phyloP scores from a whole-genome alignment of 2,888 invertebrate genomes.

The Entomobrya proxima region DNA sequence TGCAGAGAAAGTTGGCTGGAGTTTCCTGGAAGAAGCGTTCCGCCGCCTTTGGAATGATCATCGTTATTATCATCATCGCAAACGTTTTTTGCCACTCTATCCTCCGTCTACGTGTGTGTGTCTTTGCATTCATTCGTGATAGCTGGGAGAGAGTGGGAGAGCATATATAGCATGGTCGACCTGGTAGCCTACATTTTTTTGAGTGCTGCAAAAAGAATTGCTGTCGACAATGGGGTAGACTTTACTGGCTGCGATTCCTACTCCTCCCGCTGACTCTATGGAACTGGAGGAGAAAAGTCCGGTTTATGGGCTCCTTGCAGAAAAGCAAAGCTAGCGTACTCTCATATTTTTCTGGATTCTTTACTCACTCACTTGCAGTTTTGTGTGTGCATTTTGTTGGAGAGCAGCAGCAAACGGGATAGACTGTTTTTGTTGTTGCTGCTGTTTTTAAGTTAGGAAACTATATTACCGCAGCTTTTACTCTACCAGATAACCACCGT shows the following conservation, averaged over 20 bases:
- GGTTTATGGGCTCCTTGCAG: not conserved
- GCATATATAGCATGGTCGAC: slow-evolving; percentile 26
- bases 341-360: not conserved
- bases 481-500: not conserved
- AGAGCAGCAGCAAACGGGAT: not conserved
- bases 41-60: slow-evolving; percentile 18
- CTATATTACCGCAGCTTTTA: not conserved
- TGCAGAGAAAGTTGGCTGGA: not conserved
- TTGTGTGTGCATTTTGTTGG: not conserved
- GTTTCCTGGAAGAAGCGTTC: slow-evolving; percentile 18
- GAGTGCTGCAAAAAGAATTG: slow-evolving; percentile 34
- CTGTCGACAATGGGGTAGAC: slow-evolving; percentile 34
- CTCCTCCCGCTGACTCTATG: slow-evolving; percentile 7
- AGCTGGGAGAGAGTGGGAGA: not conserved
- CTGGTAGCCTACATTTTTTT: slow-evolving; percentile 58
- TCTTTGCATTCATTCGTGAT: not conserved
- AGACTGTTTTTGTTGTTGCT: not conserved
- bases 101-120: not conserved
- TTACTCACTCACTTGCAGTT: slow-evolving; percentile 8
- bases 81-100: not conserved
- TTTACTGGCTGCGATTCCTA: not conserved
- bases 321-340: slow-evolving; percentile 2
- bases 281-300: not conserved
- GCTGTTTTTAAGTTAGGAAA: too few relatives aligned
- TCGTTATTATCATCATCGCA: not conserved